phyloP scores from a whole-genome alignment of 30 jellyfish, hydroid and myxozoan genomes.

The Turritopsis rubra region DNA sequence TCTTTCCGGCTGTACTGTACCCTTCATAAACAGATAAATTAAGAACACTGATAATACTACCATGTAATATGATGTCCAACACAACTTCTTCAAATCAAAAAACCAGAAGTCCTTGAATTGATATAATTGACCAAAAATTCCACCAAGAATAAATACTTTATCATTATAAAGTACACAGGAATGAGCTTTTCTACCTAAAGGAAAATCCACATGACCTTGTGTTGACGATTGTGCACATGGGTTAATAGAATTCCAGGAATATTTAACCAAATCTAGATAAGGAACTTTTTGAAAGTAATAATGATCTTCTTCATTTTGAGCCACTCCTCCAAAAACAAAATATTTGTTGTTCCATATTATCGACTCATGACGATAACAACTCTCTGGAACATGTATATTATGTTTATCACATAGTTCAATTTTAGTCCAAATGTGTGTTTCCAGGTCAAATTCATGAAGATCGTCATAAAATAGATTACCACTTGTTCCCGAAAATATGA shows the following conservation, averaged over 20 bases:
- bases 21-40: no score
- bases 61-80: slow-evolving; percentile 42
- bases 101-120: slow-evolving; percentile 51
- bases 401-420: slow-evolving; percentile 1
- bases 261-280: not conserved
- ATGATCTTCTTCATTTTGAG: slow-evolving; percentile 15
- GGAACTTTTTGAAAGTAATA: slow-evolving; percentile 22
- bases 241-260: not conserved
- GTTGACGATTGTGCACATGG: no score
- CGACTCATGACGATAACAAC: slow-evolving; percentile 74
- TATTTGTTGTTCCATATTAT: slow-evolving; percentile 28
- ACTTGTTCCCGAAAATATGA: slow-evolving; percentile 61
- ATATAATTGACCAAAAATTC: slow-evolving; percentile 26
- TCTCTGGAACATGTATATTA: slow-evolving; percentile 28
- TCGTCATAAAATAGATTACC: slow-evolving; percentile 56
- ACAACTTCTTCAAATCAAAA: slow-evolving; percentile 25
- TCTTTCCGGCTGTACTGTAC: no score
- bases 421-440: slow-evolving; percentile 32
- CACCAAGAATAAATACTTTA: slow-evolving; percentile 65
- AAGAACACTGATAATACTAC: slow-evolving; percentile 36
- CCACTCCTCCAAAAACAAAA: slow-evolving; percentile 69
- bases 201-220: slow-evolving; percentile 24
- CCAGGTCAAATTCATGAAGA: slow-evolving; percentile 44
- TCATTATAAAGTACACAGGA: slow-evolving; percentile 51
- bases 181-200: slow-evolving; percentile 58